A percentile compares a stretch with the other conserved stretches of the same genome.
Conservation (phyloP, 2,113 vertebrate species). For the Trachemys scripta region DNA sequence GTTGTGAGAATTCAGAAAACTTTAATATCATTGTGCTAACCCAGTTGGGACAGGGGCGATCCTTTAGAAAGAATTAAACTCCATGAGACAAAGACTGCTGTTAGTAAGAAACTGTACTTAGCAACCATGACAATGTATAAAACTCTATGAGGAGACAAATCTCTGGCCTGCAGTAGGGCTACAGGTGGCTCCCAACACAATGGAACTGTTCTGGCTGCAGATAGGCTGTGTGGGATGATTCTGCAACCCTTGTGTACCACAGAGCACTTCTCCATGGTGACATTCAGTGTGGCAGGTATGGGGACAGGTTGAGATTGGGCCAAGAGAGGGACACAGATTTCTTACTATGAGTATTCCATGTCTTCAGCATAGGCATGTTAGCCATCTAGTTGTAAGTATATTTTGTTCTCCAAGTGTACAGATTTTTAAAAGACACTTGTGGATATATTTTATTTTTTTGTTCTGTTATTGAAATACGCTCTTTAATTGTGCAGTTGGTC, state of each 20-base stretch:
- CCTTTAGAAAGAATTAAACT: not conserved
- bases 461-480: no score
- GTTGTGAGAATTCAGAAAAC: not conserved
- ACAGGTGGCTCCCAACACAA: not conserved
- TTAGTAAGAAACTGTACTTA: not conserved
- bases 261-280: not conserved
- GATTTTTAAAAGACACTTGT: no score
- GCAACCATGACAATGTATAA: not conserved
- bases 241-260: not conserved
- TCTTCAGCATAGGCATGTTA: no score
- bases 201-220: not conserved
- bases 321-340: no score
- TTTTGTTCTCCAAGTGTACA: no score
- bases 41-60: not conserved
- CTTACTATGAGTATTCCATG: no score
- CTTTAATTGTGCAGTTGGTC: no score
- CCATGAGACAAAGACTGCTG: no score
- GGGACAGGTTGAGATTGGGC: no score
- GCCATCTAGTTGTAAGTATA: no score
- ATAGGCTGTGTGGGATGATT: not conserved
- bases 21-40: not conserved
- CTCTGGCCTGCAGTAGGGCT: not conserved
- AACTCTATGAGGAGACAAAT: not conserved
- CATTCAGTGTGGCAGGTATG: no score
- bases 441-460: no score